Evolutionary conservation across 35 echinoderm and acorn worm genomes (phyloP).

Genomic region (Ophiothrix spiculata): DNA sequence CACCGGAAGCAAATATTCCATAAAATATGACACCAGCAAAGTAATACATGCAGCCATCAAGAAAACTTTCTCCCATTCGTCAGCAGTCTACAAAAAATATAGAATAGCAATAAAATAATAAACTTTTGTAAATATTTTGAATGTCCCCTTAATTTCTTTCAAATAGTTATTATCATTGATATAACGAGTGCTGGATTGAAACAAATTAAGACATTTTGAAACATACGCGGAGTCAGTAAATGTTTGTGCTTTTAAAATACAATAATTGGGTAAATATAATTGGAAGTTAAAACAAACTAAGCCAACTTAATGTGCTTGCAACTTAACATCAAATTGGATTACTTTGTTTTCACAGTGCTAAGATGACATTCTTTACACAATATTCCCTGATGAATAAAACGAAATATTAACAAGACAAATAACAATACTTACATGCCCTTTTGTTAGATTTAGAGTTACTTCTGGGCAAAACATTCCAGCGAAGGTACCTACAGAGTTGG

Average conservation of each 20-base stretch:
- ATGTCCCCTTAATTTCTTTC: too few species aligned
- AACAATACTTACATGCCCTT: conserved; percentile 53
- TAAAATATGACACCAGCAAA: conserved; percentile 95
- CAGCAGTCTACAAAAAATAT: conserved; percentile 52
- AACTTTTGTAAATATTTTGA: neutral
- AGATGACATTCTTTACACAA: too few species aligned
- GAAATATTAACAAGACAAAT: too few species aligned
- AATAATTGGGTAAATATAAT: neutral
- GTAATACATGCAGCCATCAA: conserved; percentile 85
- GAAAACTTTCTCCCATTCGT: conserved; percentile 95
- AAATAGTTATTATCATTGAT: neutral
- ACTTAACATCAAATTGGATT: too few species aligned
- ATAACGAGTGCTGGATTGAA: too few species aligned
- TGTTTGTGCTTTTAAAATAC: neutral
- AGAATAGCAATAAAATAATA: neutral
- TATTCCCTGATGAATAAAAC: too few species aligned
- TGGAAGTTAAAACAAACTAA: too few species aligned
- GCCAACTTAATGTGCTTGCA: neutral
- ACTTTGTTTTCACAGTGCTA: too few species aligned
- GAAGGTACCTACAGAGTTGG: conserved; percentile 87
- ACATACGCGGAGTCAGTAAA: too few species aligned
- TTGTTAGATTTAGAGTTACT: conserved; percentile 70
- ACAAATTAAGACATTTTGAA: too few species aligned
- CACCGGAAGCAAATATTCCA: conserved; percentile 95
- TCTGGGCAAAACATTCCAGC: conserved; percentile 95